Evolutionary conservation across 2,113 vertebrate species (phyloP).

Genomic region (Pantherophis guttatus): DNA sequence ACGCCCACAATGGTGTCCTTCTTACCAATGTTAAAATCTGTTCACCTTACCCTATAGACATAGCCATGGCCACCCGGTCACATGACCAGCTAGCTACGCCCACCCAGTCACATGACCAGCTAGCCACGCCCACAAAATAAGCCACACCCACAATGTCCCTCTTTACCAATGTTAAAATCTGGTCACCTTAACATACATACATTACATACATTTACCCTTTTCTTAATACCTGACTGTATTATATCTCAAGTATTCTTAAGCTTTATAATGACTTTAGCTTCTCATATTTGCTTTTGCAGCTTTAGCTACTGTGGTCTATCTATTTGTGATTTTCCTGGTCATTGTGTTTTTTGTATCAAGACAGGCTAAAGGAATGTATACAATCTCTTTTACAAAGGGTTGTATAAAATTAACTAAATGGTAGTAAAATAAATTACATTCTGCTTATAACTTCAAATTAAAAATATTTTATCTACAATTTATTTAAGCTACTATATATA

Average conservation of each 20-base stretch:
- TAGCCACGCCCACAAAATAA: too few species aligned
- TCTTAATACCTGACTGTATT: background rate
- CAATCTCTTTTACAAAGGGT: background rate
- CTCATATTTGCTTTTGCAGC: background rate
- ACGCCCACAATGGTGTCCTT: too few species aligned
- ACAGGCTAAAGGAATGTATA: background rate
- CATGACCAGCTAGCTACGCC: too few species aligned
- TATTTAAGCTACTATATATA: background rate
- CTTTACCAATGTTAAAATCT: too few species aligned
- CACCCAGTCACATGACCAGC: too few species aligned
- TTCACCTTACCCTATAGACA: too few species aligned
- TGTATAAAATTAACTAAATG: background rate
- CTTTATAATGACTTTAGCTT: background rate
- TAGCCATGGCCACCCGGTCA: too few species aligned
- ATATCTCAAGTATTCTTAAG: background rate
- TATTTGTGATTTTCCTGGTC: background rate
- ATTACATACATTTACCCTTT: background rate
- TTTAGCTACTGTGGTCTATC: background rate
- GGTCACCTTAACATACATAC: background rate
- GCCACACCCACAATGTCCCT: too few species aligned
- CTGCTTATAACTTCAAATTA: background rate
- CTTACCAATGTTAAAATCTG: too few species aligned
- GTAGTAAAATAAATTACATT: background rate
- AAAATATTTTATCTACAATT: background rate
- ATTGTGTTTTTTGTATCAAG: background rate